Evolutionary conservation across 2,888 invertebrate species (phyloP).

Genomic region (Drosophila percnosoma): DNA sequence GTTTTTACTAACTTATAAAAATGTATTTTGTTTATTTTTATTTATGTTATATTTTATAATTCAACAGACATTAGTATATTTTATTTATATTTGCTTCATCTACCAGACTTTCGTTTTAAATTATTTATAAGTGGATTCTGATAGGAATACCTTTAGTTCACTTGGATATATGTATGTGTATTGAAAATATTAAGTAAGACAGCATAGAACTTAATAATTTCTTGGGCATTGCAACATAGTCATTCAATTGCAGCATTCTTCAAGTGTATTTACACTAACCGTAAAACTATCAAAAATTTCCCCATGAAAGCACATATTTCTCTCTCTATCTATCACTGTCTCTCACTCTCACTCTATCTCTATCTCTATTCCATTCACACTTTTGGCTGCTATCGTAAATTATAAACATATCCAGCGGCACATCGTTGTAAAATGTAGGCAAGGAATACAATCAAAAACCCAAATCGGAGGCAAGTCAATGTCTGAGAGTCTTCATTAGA

Average conservation of each 20-base stretch:
- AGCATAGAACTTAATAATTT: background rate
- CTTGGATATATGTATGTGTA: background rate
- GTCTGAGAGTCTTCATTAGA: constrained; percentile 52
- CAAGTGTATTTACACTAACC: constrained; percentile 33
- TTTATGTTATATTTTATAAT: background rate
- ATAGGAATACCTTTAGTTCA: background rate
- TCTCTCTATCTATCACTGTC: constrained; percentile 15
- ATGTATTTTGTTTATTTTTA: background rate
- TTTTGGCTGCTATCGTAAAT: constrained; percentile 59
- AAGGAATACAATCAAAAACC: constrained; percentile 37
- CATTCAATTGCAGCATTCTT: constrained; percentile 6
- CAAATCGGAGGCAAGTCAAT: constrained; percentile 26
- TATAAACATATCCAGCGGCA: constrained; percentile 74
- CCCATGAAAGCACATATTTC: constrained; percentile 20
- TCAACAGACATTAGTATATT: background rate
- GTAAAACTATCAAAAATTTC: constrained; percentile 38
- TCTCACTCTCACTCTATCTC: background rate
- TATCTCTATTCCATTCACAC: background rate
- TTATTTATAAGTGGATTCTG: background rate
- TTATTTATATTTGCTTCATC: background rate
- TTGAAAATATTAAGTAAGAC: background rate
- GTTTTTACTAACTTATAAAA: background rate
- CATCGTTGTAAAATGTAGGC: constrained; percentile 67
- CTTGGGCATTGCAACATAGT: background rate
- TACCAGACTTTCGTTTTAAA: background rate